Percentiles rank a stretch among this genome's conserved stretches.
Evolutionary conservation across 92 coral and sea anemone species (phyloP).

Genomic region (Actinostola sp.): DNA sequence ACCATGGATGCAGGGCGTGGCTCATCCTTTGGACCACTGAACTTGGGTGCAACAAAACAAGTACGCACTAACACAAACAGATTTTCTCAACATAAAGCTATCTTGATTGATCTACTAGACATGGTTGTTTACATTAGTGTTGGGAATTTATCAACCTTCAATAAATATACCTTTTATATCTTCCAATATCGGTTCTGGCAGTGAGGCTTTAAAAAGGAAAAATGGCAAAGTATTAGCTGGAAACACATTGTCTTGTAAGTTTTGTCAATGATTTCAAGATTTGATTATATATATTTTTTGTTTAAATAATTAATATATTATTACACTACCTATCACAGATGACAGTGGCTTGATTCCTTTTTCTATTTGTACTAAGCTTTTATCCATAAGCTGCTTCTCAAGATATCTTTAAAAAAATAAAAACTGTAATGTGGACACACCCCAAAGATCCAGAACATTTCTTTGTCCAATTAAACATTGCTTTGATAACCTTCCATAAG

Average conservation of each 20-base stretch:
- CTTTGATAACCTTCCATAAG: too few relatives aligned
- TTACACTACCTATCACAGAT: constrained; percentile 74
- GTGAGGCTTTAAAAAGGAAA: constrained; percentile 50
- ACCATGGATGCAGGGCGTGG: constrained; percentile 94
- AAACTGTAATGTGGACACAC: neutral
- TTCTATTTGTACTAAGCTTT: constrained; percentile 95
- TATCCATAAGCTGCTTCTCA: constrained; percentile 90
- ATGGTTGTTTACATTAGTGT: too few relatives aligned
- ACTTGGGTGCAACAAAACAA: constrained; percentile 99
- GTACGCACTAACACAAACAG: constrained; percentile 72
- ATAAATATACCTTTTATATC: constrained; percentile 99
- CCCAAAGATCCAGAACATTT: too few relatives aligned
- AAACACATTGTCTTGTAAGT: too few relatives aligned
- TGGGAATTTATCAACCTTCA: too few relatives aligned
- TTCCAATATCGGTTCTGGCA: constrained; percentile 71
- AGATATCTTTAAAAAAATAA: constrained; percentile 60
- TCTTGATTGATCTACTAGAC: neutral
- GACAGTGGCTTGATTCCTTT: constrained; percentile 94
- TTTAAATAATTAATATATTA: neutral
- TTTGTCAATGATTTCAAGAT: too few relatives aligned
- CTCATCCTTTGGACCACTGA: constrained; percentile 92
- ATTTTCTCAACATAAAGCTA: neutral
- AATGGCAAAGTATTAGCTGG: too few relatives aligned
- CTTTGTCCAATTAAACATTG: too few relatives aligned
- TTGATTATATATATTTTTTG: too few relatives aligned